Base-by-base conservation (phyloP, 2,797 vertebrate genomes). In the Mus minutoides region DNA sequence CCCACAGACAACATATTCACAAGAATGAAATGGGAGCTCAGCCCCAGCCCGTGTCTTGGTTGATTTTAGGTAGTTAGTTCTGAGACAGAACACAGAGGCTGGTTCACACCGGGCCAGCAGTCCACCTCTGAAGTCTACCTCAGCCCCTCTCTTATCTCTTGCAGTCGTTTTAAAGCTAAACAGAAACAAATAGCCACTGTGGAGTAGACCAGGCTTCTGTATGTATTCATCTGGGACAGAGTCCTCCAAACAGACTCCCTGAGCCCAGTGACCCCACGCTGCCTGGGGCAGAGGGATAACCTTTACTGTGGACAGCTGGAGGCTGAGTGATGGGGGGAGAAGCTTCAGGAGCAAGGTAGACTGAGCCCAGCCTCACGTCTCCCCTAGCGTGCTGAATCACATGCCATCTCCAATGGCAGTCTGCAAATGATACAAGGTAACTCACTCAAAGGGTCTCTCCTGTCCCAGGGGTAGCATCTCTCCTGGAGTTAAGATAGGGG, bases 251-350 rank as follows among this genome's bases (percentile, higher is more conserved):
- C 64, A 16, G 29, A 13, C 9, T 34, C 21, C 26, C 49, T 0
- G 2, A 49, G 37, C 11, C 37, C 49, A 78, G 43, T 6, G 31
- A 76, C 13, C 10, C 4, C 34, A 49, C 34, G 31, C 11, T 2
- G 9, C 0, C 6, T 14, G 5, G 52, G 24, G 1, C 6, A 58
- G 62, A 77, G 46, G 21, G 52, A 6, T 3, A n/a, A 31, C 40
- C 78, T n/a, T 24, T 29, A 34, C 46, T 14, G 0, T 19, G 8
- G 12, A 37, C 17, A 54, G 12, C 58, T 34, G 10, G 56, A 29
- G 71, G 29, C 24, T 43, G 19, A 0, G 0, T 1, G 60, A 5
- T 29, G n/a, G 58, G 2, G 11, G 13, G 21, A 0, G 49, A 10
- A 0, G 7, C 8, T 0, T 40, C 19, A 10, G 29, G 54, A 29